These are phyloP conservation scores for Hippocampus kuda DNA, from an alignment of 2,797 vertebrate species.

Conservation along the genomic window DNA sequence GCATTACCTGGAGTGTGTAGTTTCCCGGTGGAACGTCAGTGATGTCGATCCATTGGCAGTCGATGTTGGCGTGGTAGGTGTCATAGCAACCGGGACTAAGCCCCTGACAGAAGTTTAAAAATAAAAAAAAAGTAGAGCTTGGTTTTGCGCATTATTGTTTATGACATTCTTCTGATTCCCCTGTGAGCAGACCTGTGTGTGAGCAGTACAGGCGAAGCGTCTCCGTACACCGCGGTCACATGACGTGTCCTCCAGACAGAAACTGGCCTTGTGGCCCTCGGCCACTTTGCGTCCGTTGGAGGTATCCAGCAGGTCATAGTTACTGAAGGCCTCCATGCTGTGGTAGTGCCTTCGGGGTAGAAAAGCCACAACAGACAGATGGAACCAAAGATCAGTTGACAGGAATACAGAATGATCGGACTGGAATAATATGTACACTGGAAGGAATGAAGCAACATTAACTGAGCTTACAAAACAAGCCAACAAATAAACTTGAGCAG, in stretches of 20 bases:
- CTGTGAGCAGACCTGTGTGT: slow-evolving; percentile 59
- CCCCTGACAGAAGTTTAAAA: slow-evolving; percentile 51
- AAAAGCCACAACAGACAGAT: background rate
- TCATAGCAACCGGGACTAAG: slow-evolving; percentile 78
- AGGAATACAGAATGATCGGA: background rate
- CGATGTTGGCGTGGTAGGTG: slow-evolving; percentile 76
- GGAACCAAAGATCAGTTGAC: background rate
- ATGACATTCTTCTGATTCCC: background rate
- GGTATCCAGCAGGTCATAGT: slow-evolving; percentile 70
- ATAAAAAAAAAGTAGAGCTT: background rate
- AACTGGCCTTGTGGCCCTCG: slow-evolving; percentile 78
- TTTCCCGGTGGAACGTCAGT: slow-evolving; percentile 73
- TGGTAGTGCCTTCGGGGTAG: slow-evolving; percentile 66
- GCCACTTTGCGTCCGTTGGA: slow-evolving; percentile 64
- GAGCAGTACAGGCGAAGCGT: slow-evolving; percentile 72
- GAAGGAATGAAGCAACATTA: background rate
- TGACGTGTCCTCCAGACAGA: slow-evolving; percentile 75
- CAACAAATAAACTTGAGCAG: too few species aligned
- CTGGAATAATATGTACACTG: too few species aligned
- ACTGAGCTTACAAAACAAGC: background rate
- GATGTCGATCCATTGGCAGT: slow-evolving; percentile 82
- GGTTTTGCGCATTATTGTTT: background rate
- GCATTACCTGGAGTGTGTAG: slow-evolving; percentile 70
- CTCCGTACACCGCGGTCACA: slow-evolving; percentile 66
- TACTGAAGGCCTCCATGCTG: slow-evolving; percentile 79